phyloP scores from a whole-genome alignment of 1,140 invertebrate species.

The Aphaenogaster floridana region DNA sequence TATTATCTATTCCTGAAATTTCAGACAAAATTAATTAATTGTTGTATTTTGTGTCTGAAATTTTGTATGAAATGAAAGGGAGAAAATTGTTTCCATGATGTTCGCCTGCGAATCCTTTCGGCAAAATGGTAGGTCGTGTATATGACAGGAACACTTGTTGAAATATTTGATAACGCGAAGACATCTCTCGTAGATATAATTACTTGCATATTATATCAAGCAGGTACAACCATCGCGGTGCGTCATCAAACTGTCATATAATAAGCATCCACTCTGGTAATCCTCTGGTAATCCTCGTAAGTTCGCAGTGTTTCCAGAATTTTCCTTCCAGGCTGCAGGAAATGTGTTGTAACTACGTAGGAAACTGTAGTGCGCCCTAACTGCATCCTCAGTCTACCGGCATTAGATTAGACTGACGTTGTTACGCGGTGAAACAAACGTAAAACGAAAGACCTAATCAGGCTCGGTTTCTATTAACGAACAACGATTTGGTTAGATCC shows the following conservation, averaged over 20 bases:
- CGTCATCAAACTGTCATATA: neutral
- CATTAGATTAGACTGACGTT: conserved; percentile 1
- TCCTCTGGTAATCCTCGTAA: conserved; percentile 4
- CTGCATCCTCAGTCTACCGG: neutral
- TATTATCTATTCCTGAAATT: no score
- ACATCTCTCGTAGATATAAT: conserved; percentile 5
- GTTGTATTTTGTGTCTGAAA: neutral
- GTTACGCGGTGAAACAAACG: conserved; percentile 11
- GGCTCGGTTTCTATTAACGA: conserved; percentile 8
- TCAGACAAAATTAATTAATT: neutral
- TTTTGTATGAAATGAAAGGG: neutral
- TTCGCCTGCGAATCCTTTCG: neutral
- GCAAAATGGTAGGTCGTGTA: neutral
- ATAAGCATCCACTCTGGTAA: conserved; percentile 33
- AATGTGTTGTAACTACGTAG: conserved; percentile 18
- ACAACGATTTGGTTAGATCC: neutral
- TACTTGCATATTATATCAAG: neutral
- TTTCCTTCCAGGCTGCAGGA: conserved; percentile 8
- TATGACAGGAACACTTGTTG: conserved; percentile 16
- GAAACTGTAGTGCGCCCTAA: conserved; percentile 4
- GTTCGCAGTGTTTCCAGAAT: neutral
- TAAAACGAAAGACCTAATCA: conserved; percentile 18
- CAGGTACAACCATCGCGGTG: neutral
- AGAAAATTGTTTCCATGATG: neutral
- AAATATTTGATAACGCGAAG: neutral